Base-by-base conservation (phyloP, 2,888 invertebrate species). In the Sarcophaga caerulescens region DNA sequence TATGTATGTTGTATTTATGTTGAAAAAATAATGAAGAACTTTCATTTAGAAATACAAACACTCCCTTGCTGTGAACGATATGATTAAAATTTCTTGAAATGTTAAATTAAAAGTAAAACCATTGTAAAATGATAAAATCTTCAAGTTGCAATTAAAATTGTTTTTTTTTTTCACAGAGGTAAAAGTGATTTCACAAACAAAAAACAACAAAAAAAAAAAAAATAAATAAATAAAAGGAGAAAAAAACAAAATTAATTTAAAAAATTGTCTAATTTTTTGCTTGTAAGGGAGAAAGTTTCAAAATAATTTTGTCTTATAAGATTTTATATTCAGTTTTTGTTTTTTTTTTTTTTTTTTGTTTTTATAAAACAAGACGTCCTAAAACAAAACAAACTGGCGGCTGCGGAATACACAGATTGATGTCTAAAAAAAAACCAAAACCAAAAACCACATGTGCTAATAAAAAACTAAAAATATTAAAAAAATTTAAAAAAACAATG, bases 131-230 rank as follows among this genome's bases (percentile, higher is more conserved):
- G 45, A 62, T 45, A 45, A 73, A 73, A 73, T 62, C 21, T 47
- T 12, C 14, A 21, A 68, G 23, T 47, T 66, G 62, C 11, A 82
- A 68, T 73, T 77, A 73, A 71, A 82, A 66, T 68, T 23, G 17
- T n/a, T 17, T n/a, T n/a, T n/a, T 17, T n/a, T n/a, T 59, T 35
- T 10, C 35, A 12, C 35, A 14, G 14, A 4, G 70, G 70, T 59
- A 70, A n/a, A 25, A 70, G 25, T 52, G 0, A 52, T 52, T 52
- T 52, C 12, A 52, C 52, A 52, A 52, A 52, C 4, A 62, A 35
- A 19, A 23, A 5, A 47, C 12, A 21, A 63, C 14, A n/a, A 17
- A 76, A 66, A 17, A 25, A 73, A n/a, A 17, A 73, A 25, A 60
- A n/a, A 65, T 57, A 71, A 45, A 60, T 45, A 62, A 57, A 75